Evolutionary conservation across 2,888 invertebrate species (phyloP).

Genomic region (Epinotia bilunana): DNA sequence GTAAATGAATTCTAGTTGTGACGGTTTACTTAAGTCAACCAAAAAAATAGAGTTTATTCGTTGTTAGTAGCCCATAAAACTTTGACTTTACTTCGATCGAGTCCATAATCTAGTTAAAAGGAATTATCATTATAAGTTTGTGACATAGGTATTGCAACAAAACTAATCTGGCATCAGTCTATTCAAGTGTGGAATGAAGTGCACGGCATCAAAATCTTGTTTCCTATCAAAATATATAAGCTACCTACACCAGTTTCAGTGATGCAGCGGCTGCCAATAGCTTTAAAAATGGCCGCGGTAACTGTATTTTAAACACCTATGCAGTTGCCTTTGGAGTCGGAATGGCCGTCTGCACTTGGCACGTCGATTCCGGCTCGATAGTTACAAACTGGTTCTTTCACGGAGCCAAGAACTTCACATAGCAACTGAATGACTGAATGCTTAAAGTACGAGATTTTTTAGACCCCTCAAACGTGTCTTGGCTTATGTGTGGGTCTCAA

Average conservation of each 20-base stretch:
- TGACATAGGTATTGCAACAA: too few species aligned
- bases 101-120: too few species aligned
- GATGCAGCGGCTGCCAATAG: too few species aligned
- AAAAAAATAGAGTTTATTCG: too few species aligned
- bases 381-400: constrained; percentile 63
- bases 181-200: too few species aligned
- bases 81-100: too few species aligned
- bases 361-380: constrained; percentile 57
- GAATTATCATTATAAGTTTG: too few species aligned
- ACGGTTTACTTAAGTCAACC: background rate
- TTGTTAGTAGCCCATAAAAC: too few species aligned
- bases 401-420: constrained; percentile 43
- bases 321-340: constrained; percentile 28
- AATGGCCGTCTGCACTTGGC: constrained; percentile 56
- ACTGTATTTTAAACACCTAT: constrained; percentile 34
- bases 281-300: constrained; percentile 14
- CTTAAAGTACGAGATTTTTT: constrained; percentile 35
- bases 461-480: constrained; percentile 13
- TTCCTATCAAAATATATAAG: too few species aligned
- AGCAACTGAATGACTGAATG: constrained; percentile 47
- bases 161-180: too few species aligned
- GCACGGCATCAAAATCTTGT: too few species aligned
- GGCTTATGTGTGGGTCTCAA: constrained; percentile 6
- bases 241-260: too few species aligned
- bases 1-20: background rate